Conservation (phyloP, 1,140 invertebrate genomes). For the Aphelenchoides fujianensis region DNA sequence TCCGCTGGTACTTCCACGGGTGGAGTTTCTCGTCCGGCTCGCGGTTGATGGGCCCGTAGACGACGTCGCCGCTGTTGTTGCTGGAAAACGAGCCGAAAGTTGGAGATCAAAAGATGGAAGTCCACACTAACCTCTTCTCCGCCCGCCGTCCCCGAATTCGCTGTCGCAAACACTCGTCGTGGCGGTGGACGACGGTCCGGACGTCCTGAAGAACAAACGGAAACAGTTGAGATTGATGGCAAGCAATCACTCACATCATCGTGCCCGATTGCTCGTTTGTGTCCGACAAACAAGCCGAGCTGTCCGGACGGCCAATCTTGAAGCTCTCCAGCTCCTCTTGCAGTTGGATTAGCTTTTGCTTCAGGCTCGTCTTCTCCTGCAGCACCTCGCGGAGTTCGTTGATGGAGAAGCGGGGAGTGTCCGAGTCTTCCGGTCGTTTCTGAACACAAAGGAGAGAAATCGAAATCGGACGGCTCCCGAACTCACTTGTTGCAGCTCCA, state of each 20-base stretch:
- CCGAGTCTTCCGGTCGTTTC: constrained; percentile 23
- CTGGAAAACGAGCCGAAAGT: too few species aligned
- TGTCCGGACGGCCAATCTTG: neutral
- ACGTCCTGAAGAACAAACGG: neutral
- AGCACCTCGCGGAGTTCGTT: constrained; percentile 81
- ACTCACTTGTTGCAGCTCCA: constrained; percentile 50
- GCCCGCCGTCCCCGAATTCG: neutral
- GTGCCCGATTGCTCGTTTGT: neutral
- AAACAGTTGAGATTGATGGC: neutral
- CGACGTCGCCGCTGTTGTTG: constrained; percentile 66
- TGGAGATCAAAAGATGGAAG: too few species aligned
- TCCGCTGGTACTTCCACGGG: constrained; percentile 63
- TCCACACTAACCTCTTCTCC: neutral
- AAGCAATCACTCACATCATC: neutral
- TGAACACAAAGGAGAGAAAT: too few species aligned
- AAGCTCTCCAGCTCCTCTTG: neutral
- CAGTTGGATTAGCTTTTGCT: neutral
- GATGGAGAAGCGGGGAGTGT: constrained; percentile 77
- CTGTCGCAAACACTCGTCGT: neutral
- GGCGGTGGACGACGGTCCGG: neutral
- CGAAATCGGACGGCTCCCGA: too few species aligned
- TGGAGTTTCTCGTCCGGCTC: constrained; percentile 86
- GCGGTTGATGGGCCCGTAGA: constrained; percentile 87
- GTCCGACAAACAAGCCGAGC: neutral
- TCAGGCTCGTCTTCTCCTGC: constrained; percentile 71